Base-by-base conservation (phyloP, 2,113 vertebrate genomes). In the Malurus cyaneus region DNA sequence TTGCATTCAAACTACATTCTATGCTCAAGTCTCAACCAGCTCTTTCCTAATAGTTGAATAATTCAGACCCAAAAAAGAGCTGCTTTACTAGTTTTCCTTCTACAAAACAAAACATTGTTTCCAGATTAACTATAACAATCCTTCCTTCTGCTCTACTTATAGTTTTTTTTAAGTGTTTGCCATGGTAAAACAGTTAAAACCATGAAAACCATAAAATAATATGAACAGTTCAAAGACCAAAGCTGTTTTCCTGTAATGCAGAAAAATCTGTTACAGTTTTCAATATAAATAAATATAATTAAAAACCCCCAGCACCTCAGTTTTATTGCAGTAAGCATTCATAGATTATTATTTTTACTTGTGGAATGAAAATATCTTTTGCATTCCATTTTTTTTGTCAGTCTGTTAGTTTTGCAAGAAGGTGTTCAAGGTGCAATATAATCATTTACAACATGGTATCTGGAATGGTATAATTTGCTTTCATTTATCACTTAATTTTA, bases 261-360 rank as follows among this genome's bases (percentile, higher is more conserved):
- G 18, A 47, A 57, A 57, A 80, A 71, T 32, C 1, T 60, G 1
- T 25, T 34, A 18, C 8, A 34, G 3, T 41, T 17, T 72, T 39
- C 11, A 47, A 29, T 62, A 34, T 6, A 52, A 2, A 3, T 16
- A 44, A 52, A 62, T 34, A 39, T 4, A 32, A 53, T 9, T 11
- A 1, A 21, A 79, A 79, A 49, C 5, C 0, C 0, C 4, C 8
- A 31, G 3, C 4, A 57, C 3, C 3, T 39, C 52, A 18, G 11
- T 52, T 12, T 59, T 66, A 34, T 42, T 73, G 29, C 8, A 74
- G 12, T 2, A 60, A 74, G 26, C 6, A 64, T 39, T 49, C 29
- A 46, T 5, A n/a, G 4, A 7, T 57, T 28, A 3, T 60, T n/a
- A 4, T 17, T 76, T 46, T 86, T 78, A 16, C 6, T 53, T 42